Base-by-base conservation (phyloP, 2,113 vertebrate genomes). In the Zosterops hypoxanthus region DNA sequence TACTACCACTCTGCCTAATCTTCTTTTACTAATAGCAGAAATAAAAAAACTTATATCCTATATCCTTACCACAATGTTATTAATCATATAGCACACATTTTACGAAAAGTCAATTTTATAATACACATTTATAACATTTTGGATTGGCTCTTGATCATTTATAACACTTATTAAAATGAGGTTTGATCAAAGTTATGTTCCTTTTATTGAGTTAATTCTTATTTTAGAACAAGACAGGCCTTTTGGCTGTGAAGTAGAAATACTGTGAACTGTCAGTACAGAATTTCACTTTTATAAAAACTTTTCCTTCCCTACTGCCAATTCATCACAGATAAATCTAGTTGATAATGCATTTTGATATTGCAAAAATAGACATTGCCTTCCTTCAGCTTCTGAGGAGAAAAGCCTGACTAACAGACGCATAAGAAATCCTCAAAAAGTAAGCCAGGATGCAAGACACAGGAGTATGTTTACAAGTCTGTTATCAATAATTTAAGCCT, bases 401-500 rank as follows among this genome's bases (percentile, higher is more conserved):
- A 81, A 81, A 75, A 71, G 19, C 24, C 39, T 81, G 33, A 59
- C 39, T 66, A 90, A 42, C 25, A 63, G 31, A 88, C 24, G 33
- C 44, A 47, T 68, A 53, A 84, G 49, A 86, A 88, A 80, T 80
- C 19, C 60, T 83, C 55, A 55, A 44, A 82, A 91, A 47, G 16
- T 36, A 36, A 90, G 36, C 26, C 34, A 57, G 77, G 25, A 66
- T 96, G 55, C 64, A 66, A 75, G 88, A 85, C 52, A 79, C 18
- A 36, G 19, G 12, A 59, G 24, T 65, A 46, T 86, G 68, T 75
- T 93, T 92, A 95, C 81, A 84, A 69, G 66, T 14, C 87, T 83
- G 44, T 82, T 84, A 96, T 83, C 82, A 92, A 84, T 93, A 94
- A 90, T 94, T 88, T 85, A 93, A 75, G 57, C n/a, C 77, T 89